phyloP scores from a whole-genome alignment of 2,888 invertebrate genomes.

The Muschampia staudingeri region DNA sequence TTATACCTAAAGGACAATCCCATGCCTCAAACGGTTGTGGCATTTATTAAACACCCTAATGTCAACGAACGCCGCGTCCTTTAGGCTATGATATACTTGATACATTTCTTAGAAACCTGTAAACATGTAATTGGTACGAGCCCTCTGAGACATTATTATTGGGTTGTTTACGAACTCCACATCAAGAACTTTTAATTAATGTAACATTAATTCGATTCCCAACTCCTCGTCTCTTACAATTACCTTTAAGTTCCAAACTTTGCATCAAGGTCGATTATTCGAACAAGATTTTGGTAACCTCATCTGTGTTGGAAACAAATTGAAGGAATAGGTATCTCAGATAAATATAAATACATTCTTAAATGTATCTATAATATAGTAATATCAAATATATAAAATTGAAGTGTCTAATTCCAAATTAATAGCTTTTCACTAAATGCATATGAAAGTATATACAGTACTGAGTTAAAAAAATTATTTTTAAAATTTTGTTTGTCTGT shows the following conservation, averaged over 20 bases:
- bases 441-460: too few relatives aligned
- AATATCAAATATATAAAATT: too few relatives aligned
- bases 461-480: too few relatives aligned
- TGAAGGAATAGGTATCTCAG: not conserved
- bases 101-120: not conserved
- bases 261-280: slow-evolving; percentile 44
- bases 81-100: not conserved
- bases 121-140: slow-evolving; percentile 31
- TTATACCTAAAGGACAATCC: not conserved
- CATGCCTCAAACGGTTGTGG: not conserved
- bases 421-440: too few relatives aligned
- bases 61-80: not conserved
- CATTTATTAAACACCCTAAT: slow-evolving; percentile 3
- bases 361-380: too few relatives aligned
- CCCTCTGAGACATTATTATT: slow-evolving; percentile 53
- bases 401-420: too few relatives aligned
- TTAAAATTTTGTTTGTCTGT: too few relatives aligned
- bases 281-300: slow-evolving; percentile 25
- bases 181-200: slow-evolving; percentile 69
- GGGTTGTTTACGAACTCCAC: slow-evolving; percentile 53
- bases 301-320: slow-evolving; percentile 18
- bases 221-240: slow-evolving; percentile 71
- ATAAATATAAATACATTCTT: not conserved
- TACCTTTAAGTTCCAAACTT: slow-evolving; percentile 70
- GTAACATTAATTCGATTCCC: slow-evolving; percentile 75